Conservation (phyloP, 2,113 vertebrate genomes). For the Myiozetetes cayanensis region DNA sequence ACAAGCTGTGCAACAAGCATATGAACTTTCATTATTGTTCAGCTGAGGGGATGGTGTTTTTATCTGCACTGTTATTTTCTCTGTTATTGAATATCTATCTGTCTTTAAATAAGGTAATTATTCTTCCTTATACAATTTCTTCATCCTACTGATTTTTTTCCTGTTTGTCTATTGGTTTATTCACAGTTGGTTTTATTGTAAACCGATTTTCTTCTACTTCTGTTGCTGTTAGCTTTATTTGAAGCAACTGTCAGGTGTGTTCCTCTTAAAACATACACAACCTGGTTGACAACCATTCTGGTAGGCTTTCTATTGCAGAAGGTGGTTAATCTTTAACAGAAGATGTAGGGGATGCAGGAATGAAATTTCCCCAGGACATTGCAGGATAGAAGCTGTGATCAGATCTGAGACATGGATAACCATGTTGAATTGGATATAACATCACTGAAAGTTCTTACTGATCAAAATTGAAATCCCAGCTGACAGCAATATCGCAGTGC, state of each 20-base stretch:
- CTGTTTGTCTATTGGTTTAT: background rate
- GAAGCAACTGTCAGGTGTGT: background rate
- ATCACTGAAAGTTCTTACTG: slow-evolving; percentile 12
- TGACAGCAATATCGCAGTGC: background rate
- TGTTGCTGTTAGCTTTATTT: background rate
- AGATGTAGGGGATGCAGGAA: background rate
- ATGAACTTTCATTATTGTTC: background rate
- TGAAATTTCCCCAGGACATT: slow-evolving; percentile 35
- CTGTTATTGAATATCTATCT: background rate
- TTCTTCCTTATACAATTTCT: background rate
- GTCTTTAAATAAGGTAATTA: background rate
- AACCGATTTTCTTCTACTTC: background rate
- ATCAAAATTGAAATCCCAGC: background rate
- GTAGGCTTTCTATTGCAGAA: background rate
- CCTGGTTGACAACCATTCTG: background rate
- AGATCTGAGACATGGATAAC: slow-evolving; percentile 9
- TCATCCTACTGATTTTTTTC: background rate
- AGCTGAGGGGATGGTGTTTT: background rate
- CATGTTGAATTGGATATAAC: slow-evolving; percentile 44
- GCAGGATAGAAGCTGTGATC: slow-evolving; percentile 26
- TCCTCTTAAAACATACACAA: slow-evolving; percentile 18
- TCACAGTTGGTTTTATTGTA: background rate
- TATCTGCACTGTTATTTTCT: background rate
- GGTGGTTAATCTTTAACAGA: background rate
- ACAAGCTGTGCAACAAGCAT: background rate